Percentiles rank a stretch among this genome's conserved stretches.
phyloP scores from a whole-genome alignment of 2,888 invertebrate genomes.

The Schizotus pectinicornis region DNA sequence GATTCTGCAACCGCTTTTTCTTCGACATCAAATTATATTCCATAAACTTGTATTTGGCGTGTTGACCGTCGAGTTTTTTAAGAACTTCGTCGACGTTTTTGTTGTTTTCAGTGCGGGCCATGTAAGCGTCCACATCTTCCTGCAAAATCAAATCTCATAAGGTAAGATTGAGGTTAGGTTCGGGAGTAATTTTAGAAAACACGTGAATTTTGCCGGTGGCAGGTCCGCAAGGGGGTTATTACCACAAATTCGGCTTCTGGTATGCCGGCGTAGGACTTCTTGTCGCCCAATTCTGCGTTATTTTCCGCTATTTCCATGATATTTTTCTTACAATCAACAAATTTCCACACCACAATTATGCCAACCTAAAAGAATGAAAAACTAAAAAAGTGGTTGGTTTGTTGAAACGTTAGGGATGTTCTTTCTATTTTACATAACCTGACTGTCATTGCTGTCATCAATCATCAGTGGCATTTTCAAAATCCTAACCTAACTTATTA shows the following conservation, averaged over 20 bases:
- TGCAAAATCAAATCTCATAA: constrained; percentile 53
- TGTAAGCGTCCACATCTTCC: constrained; percentile 96
- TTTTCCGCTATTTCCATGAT: constrained; percentile 34
- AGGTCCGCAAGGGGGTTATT: constrained; percentile 37
- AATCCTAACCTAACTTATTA: neutral
- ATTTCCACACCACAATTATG: no score
- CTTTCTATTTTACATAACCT: neutral
- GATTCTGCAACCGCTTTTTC: constrained; percentile 82
- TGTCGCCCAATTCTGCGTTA: constrained; percentile 49
- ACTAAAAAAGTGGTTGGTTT: constrained; percentile 2
- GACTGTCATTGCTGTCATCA: constrained; percentile 2
- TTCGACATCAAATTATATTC: constrained; percentile 90
- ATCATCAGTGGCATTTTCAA: neutral
- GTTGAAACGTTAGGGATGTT: no score
- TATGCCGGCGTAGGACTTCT: constrained; percentile 79
- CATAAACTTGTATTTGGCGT: constrained; percentile 97
- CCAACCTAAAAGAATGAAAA: constrained; percentile 6
- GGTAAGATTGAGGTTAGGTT: constrained; percentile 34
- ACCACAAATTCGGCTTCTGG: constrained; percentile 90
- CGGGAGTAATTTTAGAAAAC: constrained; percentile 30
- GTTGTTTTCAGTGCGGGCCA: constrained; percentile 82
- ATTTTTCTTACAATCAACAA: neutral
- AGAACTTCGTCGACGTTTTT: constrained; percentile 86
- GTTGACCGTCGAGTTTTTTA: constrained; percentile 87
- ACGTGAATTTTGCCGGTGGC: constrained; percentile 1